These are phyloP conservation scores for Oncorhynchus tshawytscha DNA, from an alignment of 2,113 vertebrate species.

Conservation along the genomic window DNA sequence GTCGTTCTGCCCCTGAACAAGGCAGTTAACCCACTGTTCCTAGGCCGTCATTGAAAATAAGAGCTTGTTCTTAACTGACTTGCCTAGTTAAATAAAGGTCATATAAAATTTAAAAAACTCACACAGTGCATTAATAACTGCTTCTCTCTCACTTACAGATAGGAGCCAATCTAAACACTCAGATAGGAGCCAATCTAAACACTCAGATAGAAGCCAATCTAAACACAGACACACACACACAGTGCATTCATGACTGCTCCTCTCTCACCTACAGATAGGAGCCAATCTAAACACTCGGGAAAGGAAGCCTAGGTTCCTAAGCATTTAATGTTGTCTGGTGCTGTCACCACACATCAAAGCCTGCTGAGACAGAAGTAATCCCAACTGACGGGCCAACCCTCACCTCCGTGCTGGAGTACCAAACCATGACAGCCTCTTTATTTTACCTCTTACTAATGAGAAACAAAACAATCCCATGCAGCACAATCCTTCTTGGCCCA, in stretches of 20 bases:
- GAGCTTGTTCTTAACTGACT: too few relatives aligned
- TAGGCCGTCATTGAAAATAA: too few relatives aligned
- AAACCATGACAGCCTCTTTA: conserved; percentile 45
- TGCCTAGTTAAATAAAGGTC: too few relatives aligned
- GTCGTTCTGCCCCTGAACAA: too few relatives aligned
- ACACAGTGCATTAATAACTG: too few relatives aligned
- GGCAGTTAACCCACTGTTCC: too few relatives aligned
- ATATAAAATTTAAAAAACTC: background rate
- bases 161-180: background rate
- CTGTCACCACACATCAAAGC: conserved; percentile 65
- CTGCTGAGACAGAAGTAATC: conserved; percentile 59
- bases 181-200: background rate
- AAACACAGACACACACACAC: background rate
- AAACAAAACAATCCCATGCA: conserved; percentile 55
- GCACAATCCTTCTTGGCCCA: conserved; percentile 25
- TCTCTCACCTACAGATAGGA: conserved; percentile 1
- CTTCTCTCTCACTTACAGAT: too few relatives aligned
- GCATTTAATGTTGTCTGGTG: conserved; percentile 42
- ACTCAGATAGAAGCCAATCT: too few relatives aligned
- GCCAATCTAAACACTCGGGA: conserved; percentile 49
- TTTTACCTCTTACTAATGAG: conserved; percentile 32
- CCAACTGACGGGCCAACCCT: conserved; percentile 59
- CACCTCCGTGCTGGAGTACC: conserved; percentile 43
- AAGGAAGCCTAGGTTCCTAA: conserved; percentile 54
- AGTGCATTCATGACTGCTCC: too few relatives aligned